A percentile compares a stretch with the other conserved stretches of the same genome.
Evolutionary conservation across 2,113 vertebrate species (phyloP).

Genomic region (Hippocampus zosterae): DNA sequence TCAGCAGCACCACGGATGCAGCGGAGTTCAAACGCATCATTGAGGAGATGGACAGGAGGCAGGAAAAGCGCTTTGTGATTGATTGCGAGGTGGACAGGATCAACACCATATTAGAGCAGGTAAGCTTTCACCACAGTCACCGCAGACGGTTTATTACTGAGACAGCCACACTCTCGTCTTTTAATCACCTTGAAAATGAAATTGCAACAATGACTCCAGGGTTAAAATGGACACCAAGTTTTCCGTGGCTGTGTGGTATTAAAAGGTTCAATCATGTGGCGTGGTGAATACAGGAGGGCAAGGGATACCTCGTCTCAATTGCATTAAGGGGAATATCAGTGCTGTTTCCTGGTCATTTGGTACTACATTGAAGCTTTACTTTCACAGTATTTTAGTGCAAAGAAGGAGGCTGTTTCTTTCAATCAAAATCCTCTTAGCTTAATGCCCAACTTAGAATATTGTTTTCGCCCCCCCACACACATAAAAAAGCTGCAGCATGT

Average conservation of each 20-base stretch:
- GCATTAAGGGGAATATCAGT: neutral
- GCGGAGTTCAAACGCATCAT: conserved; percentile 95
- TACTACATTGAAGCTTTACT: neutral
- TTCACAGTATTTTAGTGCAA: neutral
- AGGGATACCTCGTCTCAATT: neutral
- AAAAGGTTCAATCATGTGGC: neutral
- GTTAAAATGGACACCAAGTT: neutral
- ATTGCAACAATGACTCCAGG: neutral
- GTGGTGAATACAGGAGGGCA: neutral
- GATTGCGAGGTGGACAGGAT: conserved; percentile 96
- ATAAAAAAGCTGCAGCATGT: neutral
- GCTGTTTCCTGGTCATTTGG: neutral
- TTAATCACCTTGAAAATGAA: neutral
- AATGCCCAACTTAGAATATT: neutral
- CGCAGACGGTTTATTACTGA: neutral
- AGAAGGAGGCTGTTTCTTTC: neutral
- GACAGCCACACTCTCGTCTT: conserved; percentile 7
- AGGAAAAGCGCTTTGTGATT: conserved; percentile 95
- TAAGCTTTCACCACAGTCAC: conserved; percentile 51
- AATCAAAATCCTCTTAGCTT: neutral
- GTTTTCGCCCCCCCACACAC: neutral
- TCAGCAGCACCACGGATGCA: conserved; percentile 90
- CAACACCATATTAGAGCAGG: conserved; percentile 97
- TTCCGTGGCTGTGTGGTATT: neutral
- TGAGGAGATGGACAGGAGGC: conserved; percentile 97